Evolutionary conservation across 2,113 vertebrate genomes (phyloP).

Genomic region (Eublepharis macularius): DNA sequence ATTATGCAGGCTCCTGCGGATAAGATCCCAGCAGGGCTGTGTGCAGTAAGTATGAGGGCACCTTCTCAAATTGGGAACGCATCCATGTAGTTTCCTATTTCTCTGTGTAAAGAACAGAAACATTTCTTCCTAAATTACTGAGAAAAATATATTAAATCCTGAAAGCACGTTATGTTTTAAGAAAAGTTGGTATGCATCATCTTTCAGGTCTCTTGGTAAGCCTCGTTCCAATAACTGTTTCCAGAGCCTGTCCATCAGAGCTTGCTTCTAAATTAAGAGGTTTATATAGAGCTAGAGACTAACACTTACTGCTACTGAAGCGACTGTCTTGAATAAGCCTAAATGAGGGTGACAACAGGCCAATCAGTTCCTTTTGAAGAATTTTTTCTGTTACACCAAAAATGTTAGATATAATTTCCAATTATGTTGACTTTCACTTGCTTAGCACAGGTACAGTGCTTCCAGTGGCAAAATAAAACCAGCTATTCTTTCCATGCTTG

Average conservation of each 20-base stretch:
- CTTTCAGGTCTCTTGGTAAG: background rate
- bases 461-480: background rate
- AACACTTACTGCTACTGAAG: background rate
- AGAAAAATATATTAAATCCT: background rate
- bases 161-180: background rate
- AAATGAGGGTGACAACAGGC: background rate
- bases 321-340: background rate
- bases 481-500: background rate
- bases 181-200: background rate
- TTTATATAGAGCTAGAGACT: background rate
- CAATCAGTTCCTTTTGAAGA: background rate
- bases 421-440: background rate
- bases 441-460: background rate
- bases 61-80: background rate
- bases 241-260: background rate
- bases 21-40: conserved; percentile 96
- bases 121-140: background rate
- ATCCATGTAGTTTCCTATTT: background rate
- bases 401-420: background rate
- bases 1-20: conserved; percentile 98
- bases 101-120: conserved; percentile 14
- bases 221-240: background rate
- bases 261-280: background rate
- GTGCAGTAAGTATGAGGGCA: conserved; percentile 83
- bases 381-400: background rate